These are phyloP conservation scores for Agonopterix arenella DNA, from an alignment of 2,888 invertebrate species.

Conservation along the genomic window DNA sequence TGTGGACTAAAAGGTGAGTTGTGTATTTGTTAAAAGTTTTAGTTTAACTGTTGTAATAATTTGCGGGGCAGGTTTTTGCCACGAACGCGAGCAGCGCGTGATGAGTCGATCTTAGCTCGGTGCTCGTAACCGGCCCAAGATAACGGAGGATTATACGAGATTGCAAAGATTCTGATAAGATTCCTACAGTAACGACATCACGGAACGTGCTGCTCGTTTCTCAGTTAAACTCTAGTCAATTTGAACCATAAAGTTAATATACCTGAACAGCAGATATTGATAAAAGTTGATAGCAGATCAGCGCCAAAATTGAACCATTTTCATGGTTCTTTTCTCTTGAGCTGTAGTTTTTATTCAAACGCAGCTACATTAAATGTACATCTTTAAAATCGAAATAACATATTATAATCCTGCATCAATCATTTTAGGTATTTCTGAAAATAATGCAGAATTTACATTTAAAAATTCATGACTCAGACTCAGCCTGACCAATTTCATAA, in stretches of 20 bases:
- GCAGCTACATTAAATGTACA: too few species aligned
- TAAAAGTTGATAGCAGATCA: constrained; percentile 1
- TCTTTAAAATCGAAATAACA: too few species aligned
- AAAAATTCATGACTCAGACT: too few species aligned
- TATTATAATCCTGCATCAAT: too few species aligned
- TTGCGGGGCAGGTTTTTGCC: constrained; percentile 37
- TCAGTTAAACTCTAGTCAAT: neutral
- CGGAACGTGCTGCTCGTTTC: neutral
- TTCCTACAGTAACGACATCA: constrained; percentile 23
- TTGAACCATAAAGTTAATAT: neutral
- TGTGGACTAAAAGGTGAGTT: constrained; percentile 58
- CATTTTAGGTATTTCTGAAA: too few species aligned
- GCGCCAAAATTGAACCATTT: constrained; percentile 22
- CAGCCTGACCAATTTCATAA: too few species aligned
- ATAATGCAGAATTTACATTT: too few species aligned
- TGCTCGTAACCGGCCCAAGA: constrained; percentile 38
- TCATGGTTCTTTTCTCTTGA: constrained; percentile 46
- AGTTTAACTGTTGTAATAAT: constrained; percentile 10
- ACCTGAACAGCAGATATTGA: constrained; percentile 11
- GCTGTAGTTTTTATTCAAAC: too few species aligned
- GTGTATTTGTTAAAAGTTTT: constrained; percentile 9
- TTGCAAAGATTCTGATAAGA: constrained; percentile 68
- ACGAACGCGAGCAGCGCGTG: constrained; percentile 48
- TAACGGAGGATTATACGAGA: constrained; percentile 66
- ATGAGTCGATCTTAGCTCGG: constrained; percentile 30